phyloP scores from a whole-genome alignment of 2,888 invertebrate species.

The Stenolophus ochropezus region DNA sequence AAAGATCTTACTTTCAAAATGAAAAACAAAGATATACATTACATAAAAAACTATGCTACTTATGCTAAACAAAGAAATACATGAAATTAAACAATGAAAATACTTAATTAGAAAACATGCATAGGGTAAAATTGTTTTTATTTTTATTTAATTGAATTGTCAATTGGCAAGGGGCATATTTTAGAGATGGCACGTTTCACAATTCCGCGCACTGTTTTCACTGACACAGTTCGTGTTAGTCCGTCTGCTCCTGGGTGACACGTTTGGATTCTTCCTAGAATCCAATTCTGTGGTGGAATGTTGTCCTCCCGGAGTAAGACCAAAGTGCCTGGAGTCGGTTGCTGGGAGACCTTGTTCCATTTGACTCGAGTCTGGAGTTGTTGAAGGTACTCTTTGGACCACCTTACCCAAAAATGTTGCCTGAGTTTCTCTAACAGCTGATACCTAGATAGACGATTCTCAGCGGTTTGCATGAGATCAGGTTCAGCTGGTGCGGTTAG shows the following conservation, averaged over 20 bases:
- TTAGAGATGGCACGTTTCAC: constrained; percentile 1
- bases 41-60: too few relatives aligned
- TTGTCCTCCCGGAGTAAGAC: constrained; percentile 11
- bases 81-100: too few relatives aligned
- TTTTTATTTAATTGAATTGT: too few relatives aligned
- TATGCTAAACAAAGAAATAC: too few relatives aligned
- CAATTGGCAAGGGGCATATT: not conserved
- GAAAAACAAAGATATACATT: too few relatives aligned
- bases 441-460: constrained; percentile 57
- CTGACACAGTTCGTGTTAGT: not conserved
- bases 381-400: constrained; percentile 57
- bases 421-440: constrained; percentile 60
- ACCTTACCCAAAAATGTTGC: constrained; percentile 62
- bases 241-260: constrained; percentile 9
- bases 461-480: constrained; percentile 24
- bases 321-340: not conserved
- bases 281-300: not conserved
- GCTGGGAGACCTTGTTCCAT: not conserved
- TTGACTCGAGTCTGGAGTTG: constrained; percentile 6
- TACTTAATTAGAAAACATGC: too few relatives aligned
- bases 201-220: constrained; percentile 4
- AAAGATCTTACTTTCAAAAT: too few relatives aligned
- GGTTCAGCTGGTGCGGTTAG: constrained; percentile 53
- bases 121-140: too few relatives aligned
- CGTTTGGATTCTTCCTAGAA: not conserved